A percentile compares a stretch with the other conserved stretches of the same genome.
Evolutionary conservation across 2,113 vertebrate species (phyloP).

Genomic region (Strix aluco): DNA sequence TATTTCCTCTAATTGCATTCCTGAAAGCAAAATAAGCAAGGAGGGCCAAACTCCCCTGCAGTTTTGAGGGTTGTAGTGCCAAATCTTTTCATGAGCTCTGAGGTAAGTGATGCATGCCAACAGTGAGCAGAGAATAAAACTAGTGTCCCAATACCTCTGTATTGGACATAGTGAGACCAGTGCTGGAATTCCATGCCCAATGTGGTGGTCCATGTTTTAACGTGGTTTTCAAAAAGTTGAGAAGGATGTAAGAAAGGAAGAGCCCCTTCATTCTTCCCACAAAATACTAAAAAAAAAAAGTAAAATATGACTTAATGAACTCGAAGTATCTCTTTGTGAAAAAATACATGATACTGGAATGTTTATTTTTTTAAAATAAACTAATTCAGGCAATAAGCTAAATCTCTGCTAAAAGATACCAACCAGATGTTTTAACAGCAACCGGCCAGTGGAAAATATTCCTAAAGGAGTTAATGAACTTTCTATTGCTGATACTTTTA

Average conservation of each 20-base stretch:
- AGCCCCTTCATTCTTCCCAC: neutral
- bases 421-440: neutral
- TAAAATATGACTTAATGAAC: neutral
- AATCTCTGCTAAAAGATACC: neutral
- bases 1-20: neutral
- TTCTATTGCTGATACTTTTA: neutral
- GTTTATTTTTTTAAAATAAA: neutral
- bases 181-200: neutral
- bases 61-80: neutral
- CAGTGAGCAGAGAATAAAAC: neutral
- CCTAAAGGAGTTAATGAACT: neutral
- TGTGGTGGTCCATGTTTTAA: neutral
- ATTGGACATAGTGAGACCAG: neutral
- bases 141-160: neutral
- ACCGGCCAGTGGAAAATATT: neutral
- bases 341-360: neutral
- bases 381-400: neutral
- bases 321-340: neutral
- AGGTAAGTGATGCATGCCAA: neutral
- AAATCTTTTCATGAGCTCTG: neutral
- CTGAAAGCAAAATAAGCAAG: neutral
- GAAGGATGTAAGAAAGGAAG: neutral
- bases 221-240: neutral
- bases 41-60: neutral
- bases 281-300: neutral